These are phyloP conservation scores for Temnothorax nylanderi DNA, from an alignment of 1,140 invertebrate genomes.

Conservation along the genomic window DNA sequence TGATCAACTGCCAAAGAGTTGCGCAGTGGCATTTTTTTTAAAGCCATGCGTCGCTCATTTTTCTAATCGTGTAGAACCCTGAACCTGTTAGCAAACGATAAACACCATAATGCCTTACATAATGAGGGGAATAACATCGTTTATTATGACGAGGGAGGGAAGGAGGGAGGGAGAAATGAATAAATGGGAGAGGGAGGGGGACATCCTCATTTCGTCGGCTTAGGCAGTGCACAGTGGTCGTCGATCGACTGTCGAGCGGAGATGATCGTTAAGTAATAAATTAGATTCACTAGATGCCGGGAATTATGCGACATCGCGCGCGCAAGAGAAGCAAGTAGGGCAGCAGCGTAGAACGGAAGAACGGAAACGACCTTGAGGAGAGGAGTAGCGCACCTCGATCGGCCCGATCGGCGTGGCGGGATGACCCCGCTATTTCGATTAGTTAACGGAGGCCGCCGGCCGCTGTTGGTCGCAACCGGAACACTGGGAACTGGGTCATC, in stretches of 20 bases:
- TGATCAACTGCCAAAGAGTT: no score
- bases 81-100: no score
- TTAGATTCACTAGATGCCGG: slow-evolving; percentile 76
- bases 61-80: no score
- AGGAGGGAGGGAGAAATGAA: no score
- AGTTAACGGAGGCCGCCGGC: slow-evolving; percentile 43
- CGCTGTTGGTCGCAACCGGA: slow-evolving; percentile 21
- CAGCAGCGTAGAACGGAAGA: slow-evolving; percentile 48
- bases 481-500: slow-evolving; percentile 44
- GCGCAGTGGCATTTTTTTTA: no score
- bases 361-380: slow-evolving; percentile 71
- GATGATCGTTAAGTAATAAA: slow-evolving; percentile 81
- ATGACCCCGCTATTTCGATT: slow-evolving; percentile 59
- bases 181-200: slow-evolving; percentile 41
- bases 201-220: slow-evolving; percentile 78
- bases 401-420: background rate
- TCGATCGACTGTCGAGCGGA: slow-evolving; percentile 69
- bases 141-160: no score
- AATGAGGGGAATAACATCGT: no score
- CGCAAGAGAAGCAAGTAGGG: slow-evolving; percentile 61
- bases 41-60: no score
- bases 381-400: slow-evolving; percentile 1
- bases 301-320: slow-evolving; percentile 74
- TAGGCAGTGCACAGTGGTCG: slow-evolving; percentile 23
- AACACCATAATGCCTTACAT: no score